Evolutionary conservation across 30 jellyfish, hydroid and myxozoan genomes (phyloP).

Genomic region (Phacellophora camtschatica): DNA sequence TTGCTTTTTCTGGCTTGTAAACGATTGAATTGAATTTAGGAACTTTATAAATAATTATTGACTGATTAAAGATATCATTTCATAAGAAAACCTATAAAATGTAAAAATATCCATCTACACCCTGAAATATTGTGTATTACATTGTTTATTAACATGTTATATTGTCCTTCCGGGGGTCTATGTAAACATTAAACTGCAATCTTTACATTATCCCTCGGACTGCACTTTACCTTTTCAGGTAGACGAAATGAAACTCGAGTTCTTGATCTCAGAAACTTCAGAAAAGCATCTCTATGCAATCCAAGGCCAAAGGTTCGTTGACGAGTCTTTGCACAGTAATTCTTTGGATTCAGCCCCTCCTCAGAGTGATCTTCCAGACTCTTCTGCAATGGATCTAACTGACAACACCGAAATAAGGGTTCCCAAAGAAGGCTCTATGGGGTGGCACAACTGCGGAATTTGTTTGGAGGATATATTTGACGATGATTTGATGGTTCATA

Average conservation of each 20-base stretch:
- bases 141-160: too few relatives aligned
- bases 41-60: too few relatives aligned
- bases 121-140: too few relatives aligned
- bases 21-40: too few relatives aligned
- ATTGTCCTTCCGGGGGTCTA: too few relatives aligned
- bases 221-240: slow-evolving; percentile 16
- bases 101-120: too few relatives aligned
- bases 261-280: slow-evolving; percentile 31
- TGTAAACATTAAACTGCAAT: too few relatives aligned
- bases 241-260: slow-evolving; percentile 34
- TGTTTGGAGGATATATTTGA: slow-evolving; percentile 93
- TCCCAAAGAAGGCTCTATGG: slow-evolving; percentile 39
- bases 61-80: too few relatives aligned
- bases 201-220: too few relatives aligned
- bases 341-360: neutral
- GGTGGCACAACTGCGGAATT: slow-evolving; percentile 91
- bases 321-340: neutral
- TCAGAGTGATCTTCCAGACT: neutral
- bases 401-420: neutral
- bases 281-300: slow-evolving; percentile 37
- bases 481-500: slow-evolving; percentile 72
- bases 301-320: slow-evolving; percentile 13
- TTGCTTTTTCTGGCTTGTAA: too few relatives aligned
- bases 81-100: too few relatives aligned
- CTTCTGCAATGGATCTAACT: neutral